phyloP scores from a whole-genome alignment of 2,888 invertebrate genomes.

The Hylaea fasciaria region DNA sequence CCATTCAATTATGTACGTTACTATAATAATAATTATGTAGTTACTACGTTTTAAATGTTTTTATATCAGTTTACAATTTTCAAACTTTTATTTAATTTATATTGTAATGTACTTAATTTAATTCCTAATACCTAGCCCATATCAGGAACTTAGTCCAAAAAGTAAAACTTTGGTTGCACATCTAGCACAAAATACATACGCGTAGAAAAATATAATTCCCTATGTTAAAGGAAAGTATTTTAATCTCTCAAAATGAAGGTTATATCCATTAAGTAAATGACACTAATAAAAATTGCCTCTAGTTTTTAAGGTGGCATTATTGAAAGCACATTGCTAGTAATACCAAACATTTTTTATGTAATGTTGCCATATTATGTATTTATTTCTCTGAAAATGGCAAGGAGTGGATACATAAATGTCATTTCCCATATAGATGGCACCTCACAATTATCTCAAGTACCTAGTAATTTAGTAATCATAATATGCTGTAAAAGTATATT shows the following conservation, averaged over 20 bases:
- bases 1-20: no score
- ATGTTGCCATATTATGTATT: no score
- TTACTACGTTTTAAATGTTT: no score
- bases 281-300: no score
- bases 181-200: slow-evolving; percentile 21
- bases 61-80: no score
- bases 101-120: not conserved
- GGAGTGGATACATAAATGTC: not conserved
- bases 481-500: not conserved
- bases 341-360: no score
- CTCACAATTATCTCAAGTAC: not conserved
- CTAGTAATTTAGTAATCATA: not conserved
- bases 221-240: not conserved
- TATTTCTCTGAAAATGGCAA: not conserved
- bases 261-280: not conserved
- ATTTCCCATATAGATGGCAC: not conserved
- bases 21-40: no score
- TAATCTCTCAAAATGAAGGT: no score
- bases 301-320: no score
- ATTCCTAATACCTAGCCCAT: not conserved
- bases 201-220: slow-evolving; percentile 7
- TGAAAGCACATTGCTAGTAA: no score
- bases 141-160: slow-evolving; percentile 4
- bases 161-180: slow-evolving; percentile 18
- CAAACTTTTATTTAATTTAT: no score